Conservation (phyloP, 2,888 invertebrate genomes). For the Yponomeuta evonymella region DNA sequence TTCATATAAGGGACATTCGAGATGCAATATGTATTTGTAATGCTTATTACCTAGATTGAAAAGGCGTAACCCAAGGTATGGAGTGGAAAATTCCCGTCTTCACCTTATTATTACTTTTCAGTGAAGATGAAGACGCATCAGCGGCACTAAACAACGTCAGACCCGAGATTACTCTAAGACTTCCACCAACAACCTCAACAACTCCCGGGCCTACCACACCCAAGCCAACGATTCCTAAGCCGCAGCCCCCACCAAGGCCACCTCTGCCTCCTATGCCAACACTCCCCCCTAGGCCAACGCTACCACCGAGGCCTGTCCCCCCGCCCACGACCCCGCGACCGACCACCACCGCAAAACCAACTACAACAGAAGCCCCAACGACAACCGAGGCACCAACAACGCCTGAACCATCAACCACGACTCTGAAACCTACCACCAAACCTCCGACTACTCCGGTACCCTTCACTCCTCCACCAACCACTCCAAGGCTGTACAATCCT, state of each 20-base stretch:
- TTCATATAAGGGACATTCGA: no score
- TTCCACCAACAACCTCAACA: conserved; percentile 5
- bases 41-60: no score
- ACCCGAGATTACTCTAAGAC: background rate
- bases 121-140: conserved; percentile 22
- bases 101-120: background rate
- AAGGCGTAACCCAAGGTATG: no score
- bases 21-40: no score
- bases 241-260: conserved; percentile 1
- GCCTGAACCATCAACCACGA: conserved; percentile 19
- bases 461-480: conserved; percentile 2
- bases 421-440: conserved; percentile 11
- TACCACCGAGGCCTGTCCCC: background rate
- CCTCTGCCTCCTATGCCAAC: background rate
- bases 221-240: conserved; percentile 8
- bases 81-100: no score
- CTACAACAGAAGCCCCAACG: background rate
- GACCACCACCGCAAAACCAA: conserved; percentile 18
- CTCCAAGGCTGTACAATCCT: background rate
- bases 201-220: conserved; percentile 8
- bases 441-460: conserved; percentile 17
- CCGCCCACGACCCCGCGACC: conserved; percentile 11
- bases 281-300: background rate
- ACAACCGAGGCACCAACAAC: conserved; percentile 16
- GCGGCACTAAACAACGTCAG: background rate